Conservation (phyloP, 2,797 vertebrate species). For the Periparus ater region DNA sequence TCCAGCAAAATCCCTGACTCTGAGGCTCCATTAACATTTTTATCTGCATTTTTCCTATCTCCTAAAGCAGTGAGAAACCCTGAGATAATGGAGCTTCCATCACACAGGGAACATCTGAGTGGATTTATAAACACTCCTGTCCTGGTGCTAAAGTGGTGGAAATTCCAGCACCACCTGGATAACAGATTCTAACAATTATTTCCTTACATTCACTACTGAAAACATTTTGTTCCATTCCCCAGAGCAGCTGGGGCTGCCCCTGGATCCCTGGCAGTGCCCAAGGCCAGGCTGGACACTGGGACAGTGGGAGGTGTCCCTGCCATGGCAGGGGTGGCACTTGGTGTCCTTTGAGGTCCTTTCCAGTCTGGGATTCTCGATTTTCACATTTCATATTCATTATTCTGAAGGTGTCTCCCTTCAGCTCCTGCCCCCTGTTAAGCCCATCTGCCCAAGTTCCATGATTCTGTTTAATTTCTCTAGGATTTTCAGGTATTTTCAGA, state of each 20-base stretch:
- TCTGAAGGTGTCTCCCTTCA: background rate
- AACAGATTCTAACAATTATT: background rate
- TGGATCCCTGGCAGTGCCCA: background rate
- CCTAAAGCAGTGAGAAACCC: background rate
- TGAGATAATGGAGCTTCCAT: background rate
- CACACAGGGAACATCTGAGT: background rate
- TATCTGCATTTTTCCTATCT: background rate
- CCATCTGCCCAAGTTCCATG: background rate
- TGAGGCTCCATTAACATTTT: fast-evolving
- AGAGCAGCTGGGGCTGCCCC: background rate
- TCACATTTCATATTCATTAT: background rate
- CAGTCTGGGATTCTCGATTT: background rate
- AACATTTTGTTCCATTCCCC: background rate
- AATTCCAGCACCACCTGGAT: background rate
- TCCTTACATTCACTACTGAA: background rate
- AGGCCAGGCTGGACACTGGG: background rate
- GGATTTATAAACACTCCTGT: background rate
- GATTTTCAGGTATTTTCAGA: background rate
- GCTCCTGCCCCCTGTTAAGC: background rate
- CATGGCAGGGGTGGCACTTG: background rate
- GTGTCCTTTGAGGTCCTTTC: background rate
- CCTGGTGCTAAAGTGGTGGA: background rate
- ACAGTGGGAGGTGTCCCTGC: background rate
- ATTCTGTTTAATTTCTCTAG: background rate
- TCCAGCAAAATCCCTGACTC: background rate